Evolutionary conservation across 2,113 vertebrate genomes (phyloP).

Genomic region (Heliornis fulica): DNA sequence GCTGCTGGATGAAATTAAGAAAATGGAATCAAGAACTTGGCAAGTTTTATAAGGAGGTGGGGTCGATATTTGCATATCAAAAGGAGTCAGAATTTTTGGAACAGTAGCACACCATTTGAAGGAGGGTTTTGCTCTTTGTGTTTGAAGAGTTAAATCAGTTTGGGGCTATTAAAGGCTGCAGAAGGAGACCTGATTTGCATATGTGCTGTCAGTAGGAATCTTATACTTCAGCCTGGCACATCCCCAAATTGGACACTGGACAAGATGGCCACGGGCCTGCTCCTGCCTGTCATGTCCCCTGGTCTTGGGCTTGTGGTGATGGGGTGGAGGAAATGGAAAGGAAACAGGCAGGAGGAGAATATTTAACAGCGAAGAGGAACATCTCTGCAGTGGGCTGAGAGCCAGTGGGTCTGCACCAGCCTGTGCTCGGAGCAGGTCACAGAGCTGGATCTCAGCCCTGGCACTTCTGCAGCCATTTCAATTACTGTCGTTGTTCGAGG

Average conservation of each 20-base stretch:
- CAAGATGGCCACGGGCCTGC: not conserved
- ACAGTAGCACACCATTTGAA: not conserved
- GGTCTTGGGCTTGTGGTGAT: not conserved
- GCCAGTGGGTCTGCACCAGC: not conserved
- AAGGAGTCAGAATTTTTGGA: slow-evolving; percentile 36
- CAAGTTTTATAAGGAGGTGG: not conserved
- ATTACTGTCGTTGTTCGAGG: not conserved
- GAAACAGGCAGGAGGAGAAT: not conserved
- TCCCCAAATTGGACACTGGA: slow-evolving; percentile 8
- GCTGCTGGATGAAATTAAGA: not conserved
- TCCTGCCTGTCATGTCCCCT: not conserved
- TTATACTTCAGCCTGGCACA: not conserved
- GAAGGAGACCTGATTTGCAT: slow-evolving; percentile 44
- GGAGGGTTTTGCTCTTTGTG: not conserved
- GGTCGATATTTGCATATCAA: slow-evolving; percentile 25
- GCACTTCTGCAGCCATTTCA: not conserved
- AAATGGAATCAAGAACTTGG: slow-evolving; percentile 30
- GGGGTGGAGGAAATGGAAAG: not conserved
- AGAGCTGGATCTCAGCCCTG: not conserved
- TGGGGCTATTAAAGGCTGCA: slow-evolving; percentile 4
- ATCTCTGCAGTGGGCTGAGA: not conserved
- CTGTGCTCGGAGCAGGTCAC: not conserved
- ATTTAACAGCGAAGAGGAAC: not conserved
- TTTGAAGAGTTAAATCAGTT: slow-evolving; percentile 45
- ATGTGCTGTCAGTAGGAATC: slow-evolving; percentile 27